Evolutionary conservation across 2,888 invertebrate species (phyloP).

Genomic region (Chalcis sispes): DNA sequence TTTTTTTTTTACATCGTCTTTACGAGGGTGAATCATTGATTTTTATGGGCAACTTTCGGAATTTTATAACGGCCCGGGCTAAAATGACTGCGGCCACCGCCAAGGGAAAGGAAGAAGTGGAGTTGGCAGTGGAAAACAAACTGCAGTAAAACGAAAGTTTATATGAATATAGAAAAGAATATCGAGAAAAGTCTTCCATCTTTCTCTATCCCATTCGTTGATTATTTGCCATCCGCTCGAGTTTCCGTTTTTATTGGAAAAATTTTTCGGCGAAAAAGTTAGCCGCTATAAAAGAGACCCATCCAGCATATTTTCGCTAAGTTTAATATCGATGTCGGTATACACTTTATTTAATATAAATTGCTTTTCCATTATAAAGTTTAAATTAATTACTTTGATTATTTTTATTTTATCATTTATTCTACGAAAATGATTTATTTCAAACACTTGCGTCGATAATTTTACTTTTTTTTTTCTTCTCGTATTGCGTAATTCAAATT

Average conservation of each 20-base stretch:
- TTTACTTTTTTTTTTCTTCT: no score
- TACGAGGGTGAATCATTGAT: conserved; percentile 52
- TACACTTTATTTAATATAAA: no score
- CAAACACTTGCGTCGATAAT: no score
- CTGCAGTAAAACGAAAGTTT: conserved; percentile 46
- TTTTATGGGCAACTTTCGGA: conserved; percentile 45
- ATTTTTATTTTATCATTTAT: no score
- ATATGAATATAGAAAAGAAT: conserved; percentile 36
- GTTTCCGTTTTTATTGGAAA: conserved; percentile 41
- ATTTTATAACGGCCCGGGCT: no score
- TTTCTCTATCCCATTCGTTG: conserved; percentile 22
- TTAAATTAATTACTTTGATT: no score
- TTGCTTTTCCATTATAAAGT: no score
- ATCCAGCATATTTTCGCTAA: neutral
- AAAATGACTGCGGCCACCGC: conserved; percentile 34
- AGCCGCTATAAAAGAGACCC: conserved; percentile 15
- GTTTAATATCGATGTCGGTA: conserved; percentile 9
- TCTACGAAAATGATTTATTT: no score
- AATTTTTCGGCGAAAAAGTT: conserved; percentile 23
- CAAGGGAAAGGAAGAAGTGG: neutral
- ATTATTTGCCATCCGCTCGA: conserved; percentile 41
- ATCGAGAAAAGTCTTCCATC: neutral
- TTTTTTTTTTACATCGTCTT: conserved; percentile 11
- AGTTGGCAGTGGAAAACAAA: conserved; percentile 21
- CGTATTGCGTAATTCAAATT: no score